Percentiles rank a stretch among this genome's conserved stretches.
phyloP scores from a whole-genome alignment of 1,140 invertebrate genomes.

The Orchesella cincta region DNA sequence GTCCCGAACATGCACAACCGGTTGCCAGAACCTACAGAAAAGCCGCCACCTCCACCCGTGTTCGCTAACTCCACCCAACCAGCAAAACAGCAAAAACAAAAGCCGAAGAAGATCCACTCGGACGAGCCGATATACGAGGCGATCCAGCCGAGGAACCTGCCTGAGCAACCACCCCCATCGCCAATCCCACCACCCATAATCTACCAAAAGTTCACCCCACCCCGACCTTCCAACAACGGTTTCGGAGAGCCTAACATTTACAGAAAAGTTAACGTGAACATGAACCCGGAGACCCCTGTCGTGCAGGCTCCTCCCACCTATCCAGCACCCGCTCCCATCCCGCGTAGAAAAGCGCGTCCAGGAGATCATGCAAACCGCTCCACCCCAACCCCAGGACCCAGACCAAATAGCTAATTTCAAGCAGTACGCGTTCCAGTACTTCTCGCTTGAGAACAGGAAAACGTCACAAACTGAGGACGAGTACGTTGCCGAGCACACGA shows the following conservation, averaged over 20 bases:
- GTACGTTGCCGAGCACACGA: constrained; percentile 51
- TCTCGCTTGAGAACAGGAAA: constrained; percentile 37
- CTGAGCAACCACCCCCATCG: constrained; percentile 41
- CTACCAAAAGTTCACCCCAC: constrained; percentile 15
- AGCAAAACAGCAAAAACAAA: not conserved
- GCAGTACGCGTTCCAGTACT: constrained; percentile 8
- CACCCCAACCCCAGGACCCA: not conserved
- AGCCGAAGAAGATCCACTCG: not conserved
- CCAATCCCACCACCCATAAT: not conserved
- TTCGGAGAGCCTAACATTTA: no score
- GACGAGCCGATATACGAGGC: constrained; percentile 82
- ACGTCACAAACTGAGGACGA: constrained; percentile 10
- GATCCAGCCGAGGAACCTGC: constrained; percentile 65
- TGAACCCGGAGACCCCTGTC: no score
- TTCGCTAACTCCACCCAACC: not conserved
- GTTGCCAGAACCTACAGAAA: constrained; percentile 52
- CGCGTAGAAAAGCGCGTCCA: constrained; percentile 5
- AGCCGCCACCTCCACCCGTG: constrained; percentile 1
- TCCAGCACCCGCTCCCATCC: constrained; percentile 54
- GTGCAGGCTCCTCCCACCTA: not conserved
- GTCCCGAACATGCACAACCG: constrained; percentile 44
- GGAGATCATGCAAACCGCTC: not conserved
- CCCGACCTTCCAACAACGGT: not conserved
- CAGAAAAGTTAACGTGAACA: no score
- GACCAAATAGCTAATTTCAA: not conserved